Base-by-base conservation (phyloP, 1,140 invertebrate genomes). In the Conus ventricosus region DNA sequence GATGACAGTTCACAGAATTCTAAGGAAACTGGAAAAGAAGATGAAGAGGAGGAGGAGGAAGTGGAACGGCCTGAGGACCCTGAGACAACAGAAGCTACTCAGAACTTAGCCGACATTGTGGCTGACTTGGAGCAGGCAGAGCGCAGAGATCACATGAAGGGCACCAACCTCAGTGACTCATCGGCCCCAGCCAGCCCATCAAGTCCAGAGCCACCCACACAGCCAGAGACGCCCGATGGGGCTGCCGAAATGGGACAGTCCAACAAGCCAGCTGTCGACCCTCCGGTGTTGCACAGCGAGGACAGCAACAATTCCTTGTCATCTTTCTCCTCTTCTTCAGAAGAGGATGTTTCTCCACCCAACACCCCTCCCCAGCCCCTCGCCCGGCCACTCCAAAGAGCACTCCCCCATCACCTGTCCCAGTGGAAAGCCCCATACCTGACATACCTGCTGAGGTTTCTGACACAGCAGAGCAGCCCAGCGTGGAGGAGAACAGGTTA, bases 21-120 rank as follows among this genome's bases (percentile, higher is more conserved):
- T 53, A 87, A 89, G 13, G 88, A 87, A 1, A 88, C 90, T 84
- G 94, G 95, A 23, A 92, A 94, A 75, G 57, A 60, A 60, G 57
- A 60, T 60, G 57, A 60, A 60, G 90, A 93, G 54, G 89, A 92
- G 23, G 92, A 93, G 25, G 85, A 88, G n/a, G 86, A 87, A 88
- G 85, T 78, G 17, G 87, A 87, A 88, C 95, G 94, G 84, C 95
- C 90, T 57, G 87, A 95, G 84, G 95, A 94, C 55, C 93, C 95
- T 83, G 95, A 94, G 57, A 93, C 94, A 20, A 90, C 92, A 25
- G 90, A 91, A 27, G 91, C 90, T 17, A 78, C 89, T 39, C 87
- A 92, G 78, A 89, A 90, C 55, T 20, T 87, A n/a, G 85, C 75
- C 1, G 67, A 78, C 53, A 87, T 87, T 87, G 89, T 89, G 83